Base-by-base conservation (phyloP, 2,888 invertebrate species). In the Neelides folsomi region DNA sequence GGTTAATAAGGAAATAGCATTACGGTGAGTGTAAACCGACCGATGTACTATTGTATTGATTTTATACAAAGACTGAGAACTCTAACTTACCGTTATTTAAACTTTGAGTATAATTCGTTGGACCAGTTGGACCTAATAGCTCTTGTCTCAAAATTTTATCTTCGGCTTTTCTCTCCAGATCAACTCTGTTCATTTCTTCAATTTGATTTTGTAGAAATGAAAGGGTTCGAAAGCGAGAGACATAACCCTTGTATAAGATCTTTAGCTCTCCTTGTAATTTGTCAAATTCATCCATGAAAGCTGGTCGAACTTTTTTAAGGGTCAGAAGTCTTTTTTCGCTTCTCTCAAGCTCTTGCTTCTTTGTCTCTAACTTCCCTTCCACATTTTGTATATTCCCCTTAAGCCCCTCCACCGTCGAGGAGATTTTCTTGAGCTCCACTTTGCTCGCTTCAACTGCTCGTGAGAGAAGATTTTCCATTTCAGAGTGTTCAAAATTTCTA, bases 261-360 rank as follows among this genome's bases (percentile, higher is more conserved):
- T 86, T 83, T 15, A 97, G 71, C 68, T 93, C 90, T 40, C 76
- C 73, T 71, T 98, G 95, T 49, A 90, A 75, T 45, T 82, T 80
- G 54, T 89, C 88, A 70, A 92, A 87, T 71, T 98, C 97, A 65
- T 93, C 90, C 77, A 95, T 83, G 70, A 94, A 97, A 0, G 93
- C 94, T 1, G 97, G 97, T 47, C 92, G 82, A 58, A 95, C 93
- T 77, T 89, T 93, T 72, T 92, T 88, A 63, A 98, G 75, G 0
- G 95, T 90, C 66, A 87, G 85, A 44, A 97, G 74, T 36, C 98
- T 76, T 71, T 95, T 95, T 70, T 89, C 87, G 59, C 90, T 90
- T 49, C 98, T 76, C 65, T 90, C 88, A 59, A 95, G 75, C 68
- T 98, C 98, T 0, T 82, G 80, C 60, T 80, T 79, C 60, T 90